Percentiles rank a stretch among this genome's conserved stretches.
These are phyloP conservation scores for Gopherus evgoodei DNA, from an alignment of 2,113 vertebrate species.

Conservation along the genomic window DNA sequence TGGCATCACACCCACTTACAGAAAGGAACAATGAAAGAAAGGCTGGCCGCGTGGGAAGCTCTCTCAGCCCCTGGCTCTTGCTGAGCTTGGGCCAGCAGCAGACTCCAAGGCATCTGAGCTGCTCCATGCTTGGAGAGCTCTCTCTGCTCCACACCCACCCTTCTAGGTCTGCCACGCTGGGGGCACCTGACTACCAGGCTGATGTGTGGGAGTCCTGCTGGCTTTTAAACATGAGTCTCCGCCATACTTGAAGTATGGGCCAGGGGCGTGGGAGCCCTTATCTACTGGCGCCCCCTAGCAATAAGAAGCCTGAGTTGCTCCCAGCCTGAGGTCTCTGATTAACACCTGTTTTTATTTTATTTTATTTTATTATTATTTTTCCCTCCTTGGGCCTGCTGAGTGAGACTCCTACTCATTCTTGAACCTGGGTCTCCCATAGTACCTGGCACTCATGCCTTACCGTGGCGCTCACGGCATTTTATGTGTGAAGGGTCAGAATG, in stretches of 20 bases:
- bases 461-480: neutral
- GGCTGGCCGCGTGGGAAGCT: neutral
- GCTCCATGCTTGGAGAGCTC: neutral
- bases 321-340: neutral
- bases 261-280: neutral
- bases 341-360: neutral
- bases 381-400: neutral
- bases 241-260: neutral
- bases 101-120: neutral
- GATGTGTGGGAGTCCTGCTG: neutral
- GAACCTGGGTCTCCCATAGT: neutral
- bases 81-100: neutral
- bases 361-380: too few species aligned
- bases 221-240: neutral
- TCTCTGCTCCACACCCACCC: neutral
- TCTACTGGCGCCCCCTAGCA: rapidly evolving
- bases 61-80: neutral
- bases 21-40: neutral
- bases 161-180: neutral
- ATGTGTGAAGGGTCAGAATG: neutral
- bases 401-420: neutral
- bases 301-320: neutral
- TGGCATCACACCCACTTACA: neutral
- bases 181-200: neutral
- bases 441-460: neutral